Conservation (phyloP, 2,888 invertebrate genomes). For the Congeria kusceri region DNA sequence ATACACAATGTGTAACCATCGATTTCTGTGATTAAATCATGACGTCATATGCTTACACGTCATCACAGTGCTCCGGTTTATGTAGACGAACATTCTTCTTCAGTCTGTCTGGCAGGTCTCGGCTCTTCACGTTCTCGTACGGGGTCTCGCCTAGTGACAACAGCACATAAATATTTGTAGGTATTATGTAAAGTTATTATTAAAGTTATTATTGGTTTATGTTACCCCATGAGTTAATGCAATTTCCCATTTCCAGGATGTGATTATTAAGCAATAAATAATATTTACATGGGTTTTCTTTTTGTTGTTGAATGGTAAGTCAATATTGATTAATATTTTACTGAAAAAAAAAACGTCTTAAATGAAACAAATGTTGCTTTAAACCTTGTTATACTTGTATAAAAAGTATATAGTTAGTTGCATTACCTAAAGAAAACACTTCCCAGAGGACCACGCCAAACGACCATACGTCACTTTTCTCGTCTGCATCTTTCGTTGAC, state of each 20-base stretch:
- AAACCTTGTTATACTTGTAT: too few relatives aligned
- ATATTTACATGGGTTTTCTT: background rate
- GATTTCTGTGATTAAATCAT: too few relatives aligned
- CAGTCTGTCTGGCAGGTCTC: slow-evolving; percentile 60
- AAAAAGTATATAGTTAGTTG: too few relatives aligned
- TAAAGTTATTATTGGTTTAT: background rate
- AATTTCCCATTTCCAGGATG: too few relatives aligned
- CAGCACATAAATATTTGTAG: background rate
- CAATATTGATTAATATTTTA: too few relatives aligned
- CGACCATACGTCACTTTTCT: slow-evolving; percentile 71
- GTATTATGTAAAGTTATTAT: too few relatives aligned
- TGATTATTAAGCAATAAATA: background rate
- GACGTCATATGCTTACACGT: slow-evolving; percentile 61
- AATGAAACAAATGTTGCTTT: too few relatives aligned
- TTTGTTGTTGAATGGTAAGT: too few relatives aligned
- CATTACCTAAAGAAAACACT: slow-evolving; percentile 67
- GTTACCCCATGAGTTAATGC: too few relatives aligned
- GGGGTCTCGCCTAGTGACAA: slow-evolving; percentile 64
- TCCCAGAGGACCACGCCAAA: slow-evolving; percentile 72
- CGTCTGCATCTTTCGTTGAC: slow-evolving; percentile 59
- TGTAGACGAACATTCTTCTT: slow-evolving; percentile 67
- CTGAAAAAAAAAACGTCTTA: too few relatives aligned
- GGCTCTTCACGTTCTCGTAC: slow-evolving; percentile 60
- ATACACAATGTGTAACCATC: too few relatives aligned
- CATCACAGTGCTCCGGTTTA: slow-evolving; percentile 71